These are phyloP conservation scores for Sycophila texana DNA, from an alignment of 2,888 invertebrate species.

Conservation along the genomic window DNA sequence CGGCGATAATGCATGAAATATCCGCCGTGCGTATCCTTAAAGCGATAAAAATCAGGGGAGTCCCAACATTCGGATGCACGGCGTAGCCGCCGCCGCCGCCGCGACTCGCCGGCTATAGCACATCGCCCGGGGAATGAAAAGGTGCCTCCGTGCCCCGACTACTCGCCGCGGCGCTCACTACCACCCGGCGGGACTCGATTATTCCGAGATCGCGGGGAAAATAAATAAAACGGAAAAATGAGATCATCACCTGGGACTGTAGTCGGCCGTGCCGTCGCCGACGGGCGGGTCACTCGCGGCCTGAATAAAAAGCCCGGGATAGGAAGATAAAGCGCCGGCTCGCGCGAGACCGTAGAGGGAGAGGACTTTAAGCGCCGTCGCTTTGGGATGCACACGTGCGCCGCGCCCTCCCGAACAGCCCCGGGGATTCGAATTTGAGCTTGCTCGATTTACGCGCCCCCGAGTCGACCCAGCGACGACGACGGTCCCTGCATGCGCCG, in stretches of 20 bases:
- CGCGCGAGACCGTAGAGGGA: neutral
- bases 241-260: constrained; percentile 41
- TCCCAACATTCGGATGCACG: constrained; percentile 1
- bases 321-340: constrained; percentile 18
- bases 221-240: constrained; percentile 51
- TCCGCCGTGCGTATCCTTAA: neutral
- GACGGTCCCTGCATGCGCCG: neutral
- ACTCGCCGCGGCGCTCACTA: neutral
- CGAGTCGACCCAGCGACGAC: neutral
- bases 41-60: neutral
- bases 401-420: neutral
- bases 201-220: constrained; percentile 41
- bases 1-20: constrained; percentile 9
- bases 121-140: constrained; percentile 36
- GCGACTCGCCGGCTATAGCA: too few relatives aligned
- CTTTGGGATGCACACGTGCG: constrained; percentile 22
- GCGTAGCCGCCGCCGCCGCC: too few relatives aligned
- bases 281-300: neutral
- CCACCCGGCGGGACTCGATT: constrained; percentile 9
- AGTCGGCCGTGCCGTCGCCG: neutral
- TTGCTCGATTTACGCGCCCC: constrained; percentile 42
- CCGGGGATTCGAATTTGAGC: constrained; percentile 42
- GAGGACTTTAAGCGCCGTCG: neutral
- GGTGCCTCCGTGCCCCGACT: constrained; percentile 41
- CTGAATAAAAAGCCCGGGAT: constrained; percentile 35